Evolutionary conservation across 92 coral and sea anemone genomes (phyloP), one percentile per base, ranked within the genome.

Genomic region (Zoanthus sociatus): DNA sequence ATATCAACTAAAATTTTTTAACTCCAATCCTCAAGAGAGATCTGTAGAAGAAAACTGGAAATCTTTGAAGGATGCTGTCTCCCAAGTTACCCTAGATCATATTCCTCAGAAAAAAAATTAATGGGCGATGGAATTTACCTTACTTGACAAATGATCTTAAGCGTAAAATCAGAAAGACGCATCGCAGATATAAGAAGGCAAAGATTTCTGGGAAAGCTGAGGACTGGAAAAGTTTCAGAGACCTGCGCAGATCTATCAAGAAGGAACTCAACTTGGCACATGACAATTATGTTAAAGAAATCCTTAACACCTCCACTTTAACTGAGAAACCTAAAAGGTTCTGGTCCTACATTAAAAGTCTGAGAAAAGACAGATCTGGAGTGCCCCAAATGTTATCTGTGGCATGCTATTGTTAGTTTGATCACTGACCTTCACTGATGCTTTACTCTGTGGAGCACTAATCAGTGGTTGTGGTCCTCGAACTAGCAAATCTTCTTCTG

Each of bases 21-120:
- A 33, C 37, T 20, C 88, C 18, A 64, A 78, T 71, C 88, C 88
- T 53, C 83, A 71, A 26, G 83, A 55, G 42, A 82, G 56, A 71
- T 71, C 88, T 32, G 67, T 56, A 20, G 83, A 71, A 13, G 77
- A 48, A 42, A 82, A 82, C 72, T 88, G 91, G 91, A 45, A 73
- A 45, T 53, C 61, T 17, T 54, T 88, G 47, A 88, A 88, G 51
- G 71, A 56, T 55, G 89, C 89, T 55, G 83, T 86, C 8, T 16
- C 88, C n/a, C 58, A 70, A 47, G 78, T 70, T 26, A 73, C 82
- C 44, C 21, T 15, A 70, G 78, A 83, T 83, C 86, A 82, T 45
- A 70, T 83, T 18, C 87, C 87, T 48, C 54, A 70, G 58, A 69
- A 69, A 83, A 44, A 45, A 69, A 83, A 66, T 54, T 3, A 56